Evolutionary conservation across 2,113 vertebrate species (phyloP).

Genomic region (Melospiza melodia): DNA sequence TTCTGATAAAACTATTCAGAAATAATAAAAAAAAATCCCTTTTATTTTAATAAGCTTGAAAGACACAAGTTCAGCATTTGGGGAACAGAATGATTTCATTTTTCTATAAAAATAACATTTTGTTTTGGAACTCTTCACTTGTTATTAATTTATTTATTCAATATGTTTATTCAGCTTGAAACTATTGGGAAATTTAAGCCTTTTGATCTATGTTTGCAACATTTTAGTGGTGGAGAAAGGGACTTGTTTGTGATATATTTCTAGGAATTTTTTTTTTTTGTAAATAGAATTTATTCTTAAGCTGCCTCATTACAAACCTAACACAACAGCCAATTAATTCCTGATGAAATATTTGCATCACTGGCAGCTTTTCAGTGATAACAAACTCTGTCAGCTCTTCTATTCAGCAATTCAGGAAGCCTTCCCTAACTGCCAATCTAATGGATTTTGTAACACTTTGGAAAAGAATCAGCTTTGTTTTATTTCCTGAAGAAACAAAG

Average conservation of each 20-base stretch:
- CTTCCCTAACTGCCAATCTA: not conserved
- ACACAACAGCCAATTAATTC: not conserved
- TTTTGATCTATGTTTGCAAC: not conserved
- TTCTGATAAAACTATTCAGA: not conserved
- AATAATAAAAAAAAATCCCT: accelerated
- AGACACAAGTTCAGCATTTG: not conserved
- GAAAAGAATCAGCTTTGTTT: not conserved
- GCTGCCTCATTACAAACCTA: not conserved
- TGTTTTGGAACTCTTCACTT: not conserved
- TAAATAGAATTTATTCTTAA: not conserved
- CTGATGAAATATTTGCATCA: not conserved
- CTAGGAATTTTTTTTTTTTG: not conserved
- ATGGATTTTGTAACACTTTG: not conserved
- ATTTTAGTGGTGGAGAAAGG: not conserved
- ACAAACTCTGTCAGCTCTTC: not conserved
- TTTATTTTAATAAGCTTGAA: not conserved
- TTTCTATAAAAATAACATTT: not conserved
- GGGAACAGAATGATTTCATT: not conserved
- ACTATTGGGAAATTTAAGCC: not conserved
- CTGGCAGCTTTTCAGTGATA: not conserved
- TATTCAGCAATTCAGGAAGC: not conserved
- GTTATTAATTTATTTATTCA: not conserved
- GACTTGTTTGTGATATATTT: not conserved
- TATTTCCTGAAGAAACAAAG: not conserved
- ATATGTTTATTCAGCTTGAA: slow-evolving; percentile 5